A percentile compares a stretch with the other conserved stretches of the same genome.
Conservation (phyloP, 2,113 vertebrate species). For the Menura novaehollandiae region DNA sequence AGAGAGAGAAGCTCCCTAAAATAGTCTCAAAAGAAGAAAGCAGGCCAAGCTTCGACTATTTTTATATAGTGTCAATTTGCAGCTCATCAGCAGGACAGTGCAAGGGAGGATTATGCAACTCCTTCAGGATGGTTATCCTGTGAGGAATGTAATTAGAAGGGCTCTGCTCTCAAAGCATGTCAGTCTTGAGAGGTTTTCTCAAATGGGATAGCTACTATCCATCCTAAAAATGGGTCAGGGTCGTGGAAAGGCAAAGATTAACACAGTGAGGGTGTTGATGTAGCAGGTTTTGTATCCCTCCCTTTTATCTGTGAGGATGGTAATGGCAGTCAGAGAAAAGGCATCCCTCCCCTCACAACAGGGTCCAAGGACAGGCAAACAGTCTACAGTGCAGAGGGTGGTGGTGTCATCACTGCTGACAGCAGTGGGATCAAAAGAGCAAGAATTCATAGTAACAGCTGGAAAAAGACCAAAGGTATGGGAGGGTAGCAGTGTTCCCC, state of each 20-base stretch:
- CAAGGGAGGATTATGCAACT: constrained; percentile 59
- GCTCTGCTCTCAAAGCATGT: neutral
- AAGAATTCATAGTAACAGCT: neutral
- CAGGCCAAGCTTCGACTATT: constrained; percentile 49
- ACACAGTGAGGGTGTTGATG: neutral
- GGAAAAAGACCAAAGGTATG: neutral
- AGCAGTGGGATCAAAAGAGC: neutral
- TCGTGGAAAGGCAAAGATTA: neutral
- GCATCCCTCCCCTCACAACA: rapidly evolving
- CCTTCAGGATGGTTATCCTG: constrained; percentile 22
- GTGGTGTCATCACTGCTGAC: rapidly evolving
- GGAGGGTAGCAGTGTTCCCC: neutral
- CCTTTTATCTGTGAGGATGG: neutral
- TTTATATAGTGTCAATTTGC: constrained; percentile 56
- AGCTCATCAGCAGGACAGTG: constrained; percentile 44
- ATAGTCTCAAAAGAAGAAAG: constrained; percentile 21
- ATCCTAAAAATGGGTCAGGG: constrained; percentile 16
- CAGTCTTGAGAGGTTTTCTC: neutral
- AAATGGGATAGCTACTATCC: neutral
- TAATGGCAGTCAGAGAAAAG: neutral
- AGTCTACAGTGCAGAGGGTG: neutral
- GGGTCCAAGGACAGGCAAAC: neutral
- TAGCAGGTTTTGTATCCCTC: neutral
- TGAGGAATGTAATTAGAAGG: constrained; percentile 32
- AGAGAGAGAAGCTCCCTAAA: constrained; percentile 24